Evolutionary conservation across 2,888 invertebrate species (phyloP), one percentile per base, ranked within the genome.

Genomic region (Melipona bicolor): DNA sequence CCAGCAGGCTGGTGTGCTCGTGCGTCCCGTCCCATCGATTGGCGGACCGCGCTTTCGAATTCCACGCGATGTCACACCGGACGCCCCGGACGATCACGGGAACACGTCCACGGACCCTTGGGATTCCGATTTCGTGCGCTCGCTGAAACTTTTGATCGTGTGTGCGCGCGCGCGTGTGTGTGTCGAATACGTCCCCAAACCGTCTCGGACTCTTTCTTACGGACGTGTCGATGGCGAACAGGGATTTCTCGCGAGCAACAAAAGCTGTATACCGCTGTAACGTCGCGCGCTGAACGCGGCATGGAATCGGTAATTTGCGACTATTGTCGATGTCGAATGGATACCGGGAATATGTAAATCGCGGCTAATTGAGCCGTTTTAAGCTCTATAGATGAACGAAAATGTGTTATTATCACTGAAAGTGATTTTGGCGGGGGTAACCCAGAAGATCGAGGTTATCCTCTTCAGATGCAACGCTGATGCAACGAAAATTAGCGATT

Each of bases 91-190:
- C 77, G 50, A 76, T 62, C 61, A 21, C 56, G 56, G 49, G 62
- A 64, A 50, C 79, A 52, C 36, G n/a, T 64, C 27, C 74, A 21
- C 49, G 69, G 43, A 15, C 52, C 83, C 76, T 82, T 83, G 71
- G 76, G 71, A 83, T 83, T 83, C 83, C 76, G 76, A 76, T 64
- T 83, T 68, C 83, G 83, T 83, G 59, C 82, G 59, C 24, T 13
- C 68, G 61, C 21, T 13, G 2, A 65, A 24, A 56, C 70, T 61
- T 64, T 59, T 69, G 74, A 80, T 67, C 70, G 71, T 15, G 50
- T 13, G 32, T 32, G 32, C 4, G 32, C 4, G 32, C 4, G 32
- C 70, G 71, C 11, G 50, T 6, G 36, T 15, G 36, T 15, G 54
- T 50, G 62, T 76, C 62, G 70, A 61, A 49, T 72, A 76, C 65